Percentiles rank a stretch among this genome's conserved stretches.
Conservation (phyloP, 2,888 invertebrate species). For the Steinernema carpocapsae region DNA sequence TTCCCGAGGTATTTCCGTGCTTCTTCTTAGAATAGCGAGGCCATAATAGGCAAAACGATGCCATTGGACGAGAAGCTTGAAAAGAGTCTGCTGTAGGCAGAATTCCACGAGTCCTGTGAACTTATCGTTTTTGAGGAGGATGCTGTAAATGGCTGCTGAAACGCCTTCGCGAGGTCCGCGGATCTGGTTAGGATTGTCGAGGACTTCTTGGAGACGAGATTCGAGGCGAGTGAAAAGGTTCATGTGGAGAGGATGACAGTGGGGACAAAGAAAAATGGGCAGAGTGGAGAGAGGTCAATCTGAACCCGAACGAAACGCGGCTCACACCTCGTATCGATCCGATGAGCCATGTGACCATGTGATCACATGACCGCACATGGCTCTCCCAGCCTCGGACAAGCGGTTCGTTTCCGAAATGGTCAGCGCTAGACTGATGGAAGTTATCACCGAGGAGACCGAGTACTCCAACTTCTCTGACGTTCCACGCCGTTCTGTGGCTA, state of each 20-base stretch:
- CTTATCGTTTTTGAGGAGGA: background rate
- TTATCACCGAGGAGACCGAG: too few species aligned
- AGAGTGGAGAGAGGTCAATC: background rate
- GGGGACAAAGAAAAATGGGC: background rate
- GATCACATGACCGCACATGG: too few species aligned
- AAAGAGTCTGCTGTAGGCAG: background rate
- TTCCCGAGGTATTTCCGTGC: background rate
- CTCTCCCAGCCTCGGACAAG: too few species aligned
- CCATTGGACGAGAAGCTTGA: background rate
- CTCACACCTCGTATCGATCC: too few species aligned
- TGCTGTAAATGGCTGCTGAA: background rate
- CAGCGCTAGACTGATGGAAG: too few species aligned
- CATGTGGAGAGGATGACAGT: too few species aligned
- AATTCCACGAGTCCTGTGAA: background rate
- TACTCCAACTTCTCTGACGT: too few species aligned
- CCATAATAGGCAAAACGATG: background rate
- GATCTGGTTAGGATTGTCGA: background rate
- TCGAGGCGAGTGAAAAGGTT: background rate
- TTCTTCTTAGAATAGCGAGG: background rate
- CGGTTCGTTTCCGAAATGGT: too few species aligned
- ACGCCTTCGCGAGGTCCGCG: background rate
- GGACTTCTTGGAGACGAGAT: background rate
- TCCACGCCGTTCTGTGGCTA: too few species aligned
- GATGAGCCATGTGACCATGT: too few species aligned
- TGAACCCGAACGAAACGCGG: background rate